Base-by-base conservation (phyloP, 2,888 invertebrate species). In the Coenonympha arcania region DNA sequence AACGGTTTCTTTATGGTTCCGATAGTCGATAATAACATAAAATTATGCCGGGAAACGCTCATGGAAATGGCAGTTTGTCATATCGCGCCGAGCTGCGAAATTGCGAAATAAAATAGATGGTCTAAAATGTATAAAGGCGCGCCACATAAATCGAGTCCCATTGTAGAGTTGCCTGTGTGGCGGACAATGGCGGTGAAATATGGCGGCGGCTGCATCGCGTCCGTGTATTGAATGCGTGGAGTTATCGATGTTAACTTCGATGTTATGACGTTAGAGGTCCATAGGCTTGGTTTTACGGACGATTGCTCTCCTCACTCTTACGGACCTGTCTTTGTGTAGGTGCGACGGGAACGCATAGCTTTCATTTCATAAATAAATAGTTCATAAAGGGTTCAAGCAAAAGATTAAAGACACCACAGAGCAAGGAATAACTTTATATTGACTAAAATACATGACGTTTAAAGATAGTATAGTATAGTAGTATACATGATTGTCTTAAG, bases 141-240 rank as follows among this genome's bases (percentile, higher is more conserved):
- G 50, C 31, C 39, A 37, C 57, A 71, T 76, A 76, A 76, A 76
- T 76, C 68, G 48, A 48, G 48, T 42, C 45, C 36, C 55, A 57
- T 72, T 73, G 72, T 73, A 64, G 61, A 66, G 59, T 59, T 66
- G 67, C 65, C 56, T 64, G 67, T 72, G 73, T 73, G 75, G 59
- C 65, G 54, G 48, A 73, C 73, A 73, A 72, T 68, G 61, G 50
- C 58, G 40, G 5, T 73, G 71, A 77, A 72, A 76, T 77, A 79
- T 69, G 62, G 65, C 57, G 57, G 52, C 44, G 45, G 33, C 61
- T 66, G 62, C 61, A 57, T 55, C 57, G 58, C 60, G 59, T 61
- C n/a, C n/a, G n/a, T n/a, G 64, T 66, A 68, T 69, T 68, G 65
- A 68, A 74, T 69, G 71, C 65, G 39, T 43, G 44, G 26, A 19